These are phyloP conservation scores for Sebastes hubbsi DNA, from an alignment of 2,797 vertebrate genomes.

Conservation along the genomic window DNA sequence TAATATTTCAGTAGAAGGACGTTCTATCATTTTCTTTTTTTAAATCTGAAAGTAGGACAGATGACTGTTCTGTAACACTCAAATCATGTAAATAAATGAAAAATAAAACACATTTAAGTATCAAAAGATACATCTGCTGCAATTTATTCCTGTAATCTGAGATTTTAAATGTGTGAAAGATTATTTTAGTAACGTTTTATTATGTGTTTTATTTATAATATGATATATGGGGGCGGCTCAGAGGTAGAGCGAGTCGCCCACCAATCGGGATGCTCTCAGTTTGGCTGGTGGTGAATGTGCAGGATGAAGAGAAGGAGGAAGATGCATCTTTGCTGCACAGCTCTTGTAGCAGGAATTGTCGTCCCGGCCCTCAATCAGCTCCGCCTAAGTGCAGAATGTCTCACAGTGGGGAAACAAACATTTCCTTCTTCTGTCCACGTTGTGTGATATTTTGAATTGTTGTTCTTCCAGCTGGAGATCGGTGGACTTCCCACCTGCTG, in stretches of 20 bases:
- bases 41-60: not conserved
- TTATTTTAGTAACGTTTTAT: not conserved
- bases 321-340: slow-evolving; percentile 23
- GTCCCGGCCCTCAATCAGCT: too few relatives aligned
- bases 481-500: slow-evolving; percentile 30
- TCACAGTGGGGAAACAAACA: not conserved
- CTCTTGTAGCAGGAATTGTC: too few relatives aligned
- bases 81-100: not conserved
- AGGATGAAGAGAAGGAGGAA: slow-evolving; percentile 75
- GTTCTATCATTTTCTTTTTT: not conserved
- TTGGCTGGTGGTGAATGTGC: slow-evolving; percentile 75
- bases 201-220: not conserved
- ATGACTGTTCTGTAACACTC: not conserved
- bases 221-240: not conserved
- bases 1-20: not conserved
- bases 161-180: not conserved
- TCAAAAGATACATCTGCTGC: not conserved
- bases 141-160: not conserved
- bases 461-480: slow-evolving; percentile 21
- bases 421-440: not conserved
- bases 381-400: not conserved
- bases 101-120: not conserved
- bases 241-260: too few relatives aligned
- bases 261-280: slow-evolving; percentile 69
- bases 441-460: not conserved